Base-by-base conservation (phyloP, 2,797 vertebrate genomes). In the Lophius americanus region DNA sequence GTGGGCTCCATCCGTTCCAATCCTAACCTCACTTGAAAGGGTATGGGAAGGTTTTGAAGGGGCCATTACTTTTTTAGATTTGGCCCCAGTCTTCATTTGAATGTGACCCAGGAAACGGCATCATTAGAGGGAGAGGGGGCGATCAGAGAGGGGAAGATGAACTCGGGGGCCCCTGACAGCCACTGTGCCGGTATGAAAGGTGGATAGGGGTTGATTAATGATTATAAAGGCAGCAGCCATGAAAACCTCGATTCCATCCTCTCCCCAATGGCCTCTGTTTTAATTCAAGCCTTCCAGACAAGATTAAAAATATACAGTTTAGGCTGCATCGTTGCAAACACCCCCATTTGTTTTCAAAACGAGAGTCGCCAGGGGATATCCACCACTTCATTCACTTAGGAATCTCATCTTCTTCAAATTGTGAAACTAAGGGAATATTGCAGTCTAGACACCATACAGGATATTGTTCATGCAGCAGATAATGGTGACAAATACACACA, bases 101-200 rank as follows among this genome's bases (percentile, higher is more conserved):
- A 73, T 80, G 76, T 70, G 83, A 87, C 86, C 87, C 62, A 64
- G 72, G 72, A 86, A 74, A 84, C 76, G 64, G 67, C 67, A 82
- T 90, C 88, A 91, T 93, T 89, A 91, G 64, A 80, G 65, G 61
- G 41, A 65, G 52, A 58, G 60, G 65, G 68, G 75, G 68, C 50
- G 44, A 70, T 64, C 58, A 41, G 55, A 84, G 67, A 79, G 84
- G 41, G 63, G 69, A 82, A 76, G 71, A 64, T 83, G 76, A 90
- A 80, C 80, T 85, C 82, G 63, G 53, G 59, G 66, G 70, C 61
- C 61, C 61, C 51, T 39, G 59, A 61, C 50, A 80, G 66, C 72
- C 69, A 63, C 8, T 9, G 44, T 71, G 60, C 54, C 66, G 68
- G 42, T 43, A 49, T 63, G 71, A 84, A 69, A 70, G 72, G 73